phyloP scores from a whole-genome alignment of 2,113 vertebrate genomes.

The Nymphicus hollandicus region DNA sequence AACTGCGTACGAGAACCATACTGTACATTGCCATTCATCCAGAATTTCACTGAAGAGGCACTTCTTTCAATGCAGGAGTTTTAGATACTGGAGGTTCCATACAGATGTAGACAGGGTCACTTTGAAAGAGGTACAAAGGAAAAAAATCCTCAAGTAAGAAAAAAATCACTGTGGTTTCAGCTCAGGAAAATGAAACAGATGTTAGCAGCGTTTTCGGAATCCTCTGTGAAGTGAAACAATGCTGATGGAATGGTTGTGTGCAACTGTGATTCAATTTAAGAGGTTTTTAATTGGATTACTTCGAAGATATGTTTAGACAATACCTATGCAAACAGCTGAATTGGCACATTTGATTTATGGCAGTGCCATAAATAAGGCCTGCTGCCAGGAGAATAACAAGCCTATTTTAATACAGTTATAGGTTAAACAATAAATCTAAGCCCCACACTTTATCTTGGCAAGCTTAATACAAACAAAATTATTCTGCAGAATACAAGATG shows the following conservation, averaged over 20 bases:
- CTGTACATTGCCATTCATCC: not conserved
- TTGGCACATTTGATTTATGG: not conserved
- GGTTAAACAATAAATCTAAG: constrained; percentile 13
- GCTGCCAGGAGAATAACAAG: not conserved
- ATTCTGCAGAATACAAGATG: not conserved
- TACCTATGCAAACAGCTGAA: constrained; percentile 7
- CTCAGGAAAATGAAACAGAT: not conserved
- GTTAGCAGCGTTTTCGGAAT: not conserved
- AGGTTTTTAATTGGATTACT: constrained; percentile 24
- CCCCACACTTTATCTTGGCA: not conserved
- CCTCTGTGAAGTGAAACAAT: not conserved
- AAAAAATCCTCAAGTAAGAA: not conserved
- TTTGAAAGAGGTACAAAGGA: not conserved
- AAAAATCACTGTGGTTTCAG: not conserved
- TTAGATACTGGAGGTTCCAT: not conserved
- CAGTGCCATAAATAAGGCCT: not conserved
- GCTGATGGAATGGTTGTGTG: not conserved
- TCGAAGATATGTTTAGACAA: not conserved
- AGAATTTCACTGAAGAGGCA: not conserved
- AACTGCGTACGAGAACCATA: not conserved
- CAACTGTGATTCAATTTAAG: not conserved
- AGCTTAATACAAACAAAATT: not conserved
- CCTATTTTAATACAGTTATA: not conserved
- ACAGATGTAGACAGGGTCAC: not conserved
- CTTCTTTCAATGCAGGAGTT: not conserved